A percentile compares a stretch with the other conserved stretches of the same genome.
Conservation (phyloP, 2,113 vertebrate genomes). For the Leucopsar rothschildi region DNA sequence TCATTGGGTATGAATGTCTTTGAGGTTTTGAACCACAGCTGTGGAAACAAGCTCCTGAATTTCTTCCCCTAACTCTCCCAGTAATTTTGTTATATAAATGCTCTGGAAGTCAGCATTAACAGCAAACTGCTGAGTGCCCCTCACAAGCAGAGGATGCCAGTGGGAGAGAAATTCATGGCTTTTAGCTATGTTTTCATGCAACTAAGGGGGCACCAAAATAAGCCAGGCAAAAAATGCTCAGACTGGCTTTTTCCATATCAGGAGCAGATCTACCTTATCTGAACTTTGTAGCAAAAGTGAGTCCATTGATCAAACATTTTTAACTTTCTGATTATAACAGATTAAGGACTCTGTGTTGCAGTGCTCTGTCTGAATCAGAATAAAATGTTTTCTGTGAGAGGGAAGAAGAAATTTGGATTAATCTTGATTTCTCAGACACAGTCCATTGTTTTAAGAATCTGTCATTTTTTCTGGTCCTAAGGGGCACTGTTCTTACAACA, state of each 20-base stretch:
- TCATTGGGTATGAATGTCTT: background rate
- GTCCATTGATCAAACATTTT: background rate
- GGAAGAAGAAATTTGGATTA: background rate
- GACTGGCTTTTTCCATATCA: background rate
- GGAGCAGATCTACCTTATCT: background rate
- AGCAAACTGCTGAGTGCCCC: background rate
- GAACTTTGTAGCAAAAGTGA: background rate
- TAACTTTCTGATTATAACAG: background rate
- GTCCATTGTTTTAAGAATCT: background rate
- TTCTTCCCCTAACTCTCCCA: background rate
- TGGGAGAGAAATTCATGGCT: background rate
- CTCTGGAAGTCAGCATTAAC: background rate
- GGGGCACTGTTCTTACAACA: background rate
- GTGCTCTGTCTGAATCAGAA: background rate
- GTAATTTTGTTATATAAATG: background rate
- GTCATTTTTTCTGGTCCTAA: background rate
- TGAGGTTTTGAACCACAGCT: slow-evolving; percentile 30
- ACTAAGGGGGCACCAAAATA: background rate
- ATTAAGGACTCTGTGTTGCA: background rate
- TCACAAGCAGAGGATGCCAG: background rate
- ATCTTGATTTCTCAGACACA: background rate
- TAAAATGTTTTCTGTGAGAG: background rate
- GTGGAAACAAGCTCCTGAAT: slow-evolving; percentile 18
- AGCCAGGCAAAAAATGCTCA: background rate
- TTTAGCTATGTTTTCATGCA: background rate